Base-by-base conservation (phyloP, 1,140 invertebrate species). In the Drosophila pruinosa region DNA sequence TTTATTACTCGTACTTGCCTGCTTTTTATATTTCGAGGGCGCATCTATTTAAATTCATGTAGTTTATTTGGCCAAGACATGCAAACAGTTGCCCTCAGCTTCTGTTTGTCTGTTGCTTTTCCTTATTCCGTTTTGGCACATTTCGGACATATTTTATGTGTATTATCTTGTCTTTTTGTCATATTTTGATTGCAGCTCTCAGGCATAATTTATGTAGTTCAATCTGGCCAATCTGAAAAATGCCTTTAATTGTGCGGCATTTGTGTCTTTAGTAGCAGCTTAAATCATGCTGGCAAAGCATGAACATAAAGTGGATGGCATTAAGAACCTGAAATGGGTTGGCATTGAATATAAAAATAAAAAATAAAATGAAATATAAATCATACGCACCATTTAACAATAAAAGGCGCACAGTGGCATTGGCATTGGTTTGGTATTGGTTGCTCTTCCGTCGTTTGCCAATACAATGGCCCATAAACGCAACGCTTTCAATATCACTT, bases 301-400 rank as follows among this genome's bases (percentile, higher is more conserved):
- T 3, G 64, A 14, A 54, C 34, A 48, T 21, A 14, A 58, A 48
- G 52, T 28, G 24, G 22, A 12, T 19, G 15, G 19, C 57, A 62
- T 72, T 53, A 67, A 53, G 53, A 21, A 52, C 48, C 34, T 39
- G 14, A 63, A 72, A 57, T 56, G 47, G 47, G 43, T 45, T 45
- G 43, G 48, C 21, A 39, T 63, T 71, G 31, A 52, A 59, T 50
- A 75, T 48, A 45, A 78, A 78, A 75, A 72, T 54, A 78, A 78
- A 88, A 78, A 75, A 78, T 63, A 88, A 88, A 82, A 75, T 70
- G 65, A 82, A 88, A 88, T 82, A 88, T 88, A 82, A 88, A 88
- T 88, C 83, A 88, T 88, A 78, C 82, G 82, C 82, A 75, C 83
- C 78, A 88, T 88, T 88, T 76, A 88, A 88, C 82, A 88, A 88